phyloP scores from a whole-genome alignment of 2,888 invertebrate species.

The Suillia variegata region DNA sequence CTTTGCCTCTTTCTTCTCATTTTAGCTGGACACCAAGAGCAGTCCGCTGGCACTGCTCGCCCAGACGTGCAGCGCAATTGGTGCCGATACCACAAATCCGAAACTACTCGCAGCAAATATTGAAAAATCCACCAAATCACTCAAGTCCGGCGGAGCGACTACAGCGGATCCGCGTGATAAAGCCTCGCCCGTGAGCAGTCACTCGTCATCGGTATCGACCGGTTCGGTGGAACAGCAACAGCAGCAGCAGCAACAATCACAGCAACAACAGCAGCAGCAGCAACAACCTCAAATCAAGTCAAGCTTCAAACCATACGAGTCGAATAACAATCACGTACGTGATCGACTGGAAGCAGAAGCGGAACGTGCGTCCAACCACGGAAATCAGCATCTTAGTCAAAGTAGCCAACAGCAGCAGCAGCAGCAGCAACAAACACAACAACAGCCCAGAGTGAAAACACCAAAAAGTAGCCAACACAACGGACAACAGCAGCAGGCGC shows the following conservation, averaged over 20 bases:
- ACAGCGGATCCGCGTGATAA: slow-evolving; percentile 66
- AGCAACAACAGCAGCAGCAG: slow-evolving; percentile 54
- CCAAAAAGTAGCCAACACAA: slow-evolving; percentile 19
- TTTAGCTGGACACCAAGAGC: slow-evolving; percentile 96
- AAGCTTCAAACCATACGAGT: slow-evolving; percentile 80
- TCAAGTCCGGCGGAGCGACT: no score
- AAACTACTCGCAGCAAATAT: slow-evolving; percentile 76
- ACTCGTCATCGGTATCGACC: slow-evolving; percentile 62
- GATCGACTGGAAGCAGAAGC: slow-evolving; percentile 51
- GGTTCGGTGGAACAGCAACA: slow-evolving; percentile 56
- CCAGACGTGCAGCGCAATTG: slow-evolving; percentile 97
- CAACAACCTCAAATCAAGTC: slow-evolving; percentile 60
- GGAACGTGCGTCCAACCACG: slow-evolving; percentile 38
- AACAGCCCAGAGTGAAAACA: background rate
- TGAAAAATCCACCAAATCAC: slow-evolving; percentile 69
- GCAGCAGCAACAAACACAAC: slow-evolving; percentile 18
- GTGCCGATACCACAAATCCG: slow-evolving; percentile 82
- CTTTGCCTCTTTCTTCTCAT: no score
- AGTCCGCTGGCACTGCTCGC: slow-evolving; percentile 94
- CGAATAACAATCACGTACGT: slow-evolving; percentile 66
- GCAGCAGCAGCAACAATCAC: slow-evolving; percentile 30
- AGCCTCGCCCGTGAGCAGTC: slow-evolving; percentile 62
- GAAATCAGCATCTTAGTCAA: slow-evolving; percentile 29
- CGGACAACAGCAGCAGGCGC: slow-evolving; percentile 26
- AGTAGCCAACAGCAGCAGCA: slow-evolving; percentile 29